Percentiles rank a stretch among this genome's conserved stretches.
phyloP scores from a whole-genome alignment of 2,888 invertebrate genomes.

The Tigriopus californicus region DNA sequence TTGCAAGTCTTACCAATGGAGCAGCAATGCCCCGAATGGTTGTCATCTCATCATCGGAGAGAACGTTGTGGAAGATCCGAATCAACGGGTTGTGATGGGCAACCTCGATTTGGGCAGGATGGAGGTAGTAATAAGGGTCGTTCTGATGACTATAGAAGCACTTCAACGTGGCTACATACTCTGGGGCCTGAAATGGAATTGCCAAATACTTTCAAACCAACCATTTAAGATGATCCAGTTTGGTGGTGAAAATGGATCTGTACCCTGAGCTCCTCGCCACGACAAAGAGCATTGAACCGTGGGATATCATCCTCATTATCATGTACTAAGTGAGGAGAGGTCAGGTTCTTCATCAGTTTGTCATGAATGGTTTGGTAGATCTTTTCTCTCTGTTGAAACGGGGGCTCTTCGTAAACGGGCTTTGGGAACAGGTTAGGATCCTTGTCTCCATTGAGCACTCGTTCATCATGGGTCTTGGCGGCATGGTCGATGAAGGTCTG shows the following conservation, averaged over 20 bases:
- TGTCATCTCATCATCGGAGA: slow-evolving; percentile 22
- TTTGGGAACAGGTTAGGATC: not conserved
- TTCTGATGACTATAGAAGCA: slow-evolving; percentile 22
- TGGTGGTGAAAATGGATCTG: too few relatives aligned
- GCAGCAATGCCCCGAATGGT: slow-evolving; percentile 21
- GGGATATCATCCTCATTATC: slow-evolving; percentile 20
- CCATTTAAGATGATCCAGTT: too few relatives aligned
- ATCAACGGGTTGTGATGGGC: slow-evolving; percentile 22
- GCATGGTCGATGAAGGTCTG: slow-evolving; percentile 22
- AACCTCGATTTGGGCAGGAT: slow-evolving; percentile 24
- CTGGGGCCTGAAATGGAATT: slow-evolving; percentile 17
- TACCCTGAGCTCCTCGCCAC: slow-evolving; percentile 24
- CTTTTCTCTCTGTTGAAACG: slow-evolving; percentile 2
- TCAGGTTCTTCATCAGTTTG: not conserved
- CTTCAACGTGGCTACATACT: slow-evolving; percentile 20
- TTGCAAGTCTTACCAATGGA: slow-evolving; percentile 19
- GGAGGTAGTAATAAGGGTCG: slow-evolving; percentile 21
- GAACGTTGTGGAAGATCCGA: slow-evolving; percentile 23
- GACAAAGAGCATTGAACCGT: slow-evolving; percentile 26
- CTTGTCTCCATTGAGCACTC: not conserved
- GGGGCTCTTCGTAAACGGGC: not conserved
- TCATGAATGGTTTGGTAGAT: not conserved
- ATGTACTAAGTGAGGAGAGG: not conserved
- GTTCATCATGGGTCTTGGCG: not conserved
- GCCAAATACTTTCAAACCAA: too few relatives aligned